Base-by-base conservation (phyloP, 1,140 invertebrate genomes). In the Bombus pascuorum region DNA sequence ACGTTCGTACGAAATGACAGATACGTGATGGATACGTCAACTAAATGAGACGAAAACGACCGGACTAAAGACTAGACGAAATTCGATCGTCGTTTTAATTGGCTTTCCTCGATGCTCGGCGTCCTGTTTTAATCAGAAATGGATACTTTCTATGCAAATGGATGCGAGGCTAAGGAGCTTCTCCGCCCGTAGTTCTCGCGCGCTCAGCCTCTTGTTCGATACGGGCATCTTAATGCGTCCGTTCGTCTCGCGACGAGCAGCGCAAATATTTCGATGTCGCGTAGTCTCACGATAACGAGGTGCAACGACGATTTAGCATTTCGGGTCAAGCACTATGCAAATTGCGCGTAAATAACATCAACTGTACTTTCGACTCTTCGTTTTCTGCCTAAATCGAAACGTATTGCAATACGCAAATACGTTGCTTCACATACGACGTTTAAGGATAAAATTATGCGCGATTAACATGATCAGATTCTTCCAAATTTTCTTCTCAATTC, bases 61-160 rank as follows among this genome's bases (percentile, higher is more conserved):
- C 71, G 66, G 47, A 22, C 42, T 83, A 82, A 78, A 79, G 65
- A 39, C 5, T 42, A 66, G 62, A 13, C 77, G 57, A 79, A 89
- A 89, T 85, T 86, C 44, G 76, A 89, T 86, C 80, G 77, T 71
- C 84, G 77, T 83, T 89, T 89, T 86, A 89, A 89, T 89, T 89
- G 87, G 77, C 76, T 77, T 66, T 68, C 44, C 32, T 68, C 75
- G 62, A 65, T 66, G n/a, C 68, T 47, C 8, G n/a, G 2, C 32
- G 44, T 22, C 47, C 37, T 80, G 74, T 80, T 89, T 89, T 62
- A 70, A 68, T 47, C 44, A 37, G 73, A 70, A 89, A 66, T 70
- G 77, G 76, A 89, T 77, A 89, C 84, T 89, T 89, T 89, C 87
- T 81, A 89, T 89, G 87, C 88, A 89, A 89, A 89, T 89, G 80